These are phyloP conservation scores for Sitta carolinensis DNA, from an alignment of 2,797 vertebrate genomes.

Conservation along the genomic window DNA sequence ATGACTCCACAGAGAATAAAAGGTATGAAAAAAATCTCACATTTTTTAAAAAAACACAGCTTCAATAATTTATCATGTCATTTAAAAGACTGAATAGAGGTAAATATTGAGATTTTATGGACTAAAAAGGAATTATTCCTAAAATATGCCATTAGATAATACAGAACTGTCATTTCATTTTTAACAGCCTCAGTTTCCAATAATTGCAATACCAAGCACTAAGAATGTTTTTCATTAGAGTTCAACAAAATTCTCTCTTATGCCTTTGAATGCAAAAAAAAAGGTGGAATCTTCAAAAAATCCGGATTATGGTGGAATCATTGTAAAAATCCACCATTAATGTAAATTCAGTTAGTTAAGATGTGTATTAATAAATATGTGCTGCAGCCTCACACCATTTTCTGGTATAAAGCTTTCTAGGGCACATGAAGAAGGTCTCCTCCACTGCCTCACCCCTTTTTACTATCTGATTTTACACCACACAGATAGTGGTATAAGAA, in stretches of 20 bases:
- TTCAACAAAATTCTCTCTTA: background rate
- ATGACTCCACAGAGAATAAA: conserved; percentile 24
- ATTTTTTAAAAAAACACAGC: background rate
- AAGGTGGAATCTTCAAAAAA: background rate
- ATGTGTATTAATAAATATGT: background rate
- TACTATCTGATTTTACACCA: background rate
- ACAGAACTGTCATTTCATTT: background rate
- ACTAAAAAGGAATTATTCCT: background rate
- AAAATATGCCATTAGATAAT: background rate
- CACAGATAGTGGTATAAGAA: background rate
- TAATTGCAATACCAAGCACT: background rate
- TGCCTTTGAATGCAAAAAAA: background rate
- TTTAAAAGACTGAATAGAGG: background rate
- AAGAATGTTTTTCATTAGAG: background rate
- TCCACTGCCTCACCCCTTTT: background rate
- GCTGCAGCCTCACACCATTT: background rate
- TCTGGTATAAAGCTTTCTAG: background rate
- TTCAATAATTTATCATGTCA: background rate
- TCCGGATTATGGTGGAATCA: background rate
- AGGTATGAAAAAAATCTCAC: background rate
- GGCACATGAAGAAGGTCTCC: background rate
- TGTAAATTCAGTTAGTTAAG: background rate
- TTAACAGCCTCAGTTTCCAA: background rate
- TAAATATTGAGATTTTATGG: background rate
- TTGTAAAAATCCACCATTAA: background rate